These are phyloP conservation scores for Cyclophora punctaria DNA, from an alignment of 2,888 invertebrate genomes.

Conservation along the genomic window DNA sequence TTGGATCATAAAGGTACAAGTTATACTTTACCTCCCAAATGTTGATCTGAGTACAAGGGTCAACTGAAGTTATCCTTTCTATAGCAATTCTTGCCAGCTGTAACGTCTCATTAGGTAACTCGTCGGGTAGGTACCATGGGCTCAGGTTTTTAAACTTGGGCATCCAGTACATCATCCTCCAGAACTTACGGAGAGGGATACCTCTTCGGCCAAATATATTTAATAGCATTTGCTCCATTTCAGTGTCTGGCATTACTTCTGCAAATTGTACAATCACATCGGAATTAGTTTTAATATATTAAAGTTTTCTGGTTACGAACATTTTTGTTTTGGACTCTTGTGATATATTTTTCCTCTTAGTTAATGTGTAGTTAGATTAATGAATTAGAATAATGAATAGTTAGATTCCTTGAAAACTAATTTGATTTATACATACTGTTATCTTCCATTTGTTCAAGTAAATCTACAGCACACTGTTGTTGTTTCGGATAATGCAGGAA, in stretches of 20 bases:
- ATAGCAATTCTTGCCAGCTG: slow-evolving; percentile 89
- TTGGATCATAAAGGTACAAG: no score
- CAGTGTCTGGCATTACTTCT: slow-evolving; percentile 93
- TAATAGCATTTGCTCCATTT: slow-evolving; percentile 87
- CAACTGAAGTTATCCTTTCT: slow-evolving; percentile 87
- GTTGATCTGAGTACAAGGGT: slow-evolving; percentile 79
- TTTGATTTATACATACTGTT: slow-evolving; percentile 74
- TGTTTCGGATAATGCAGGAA: slow-evolving; percentile 97
- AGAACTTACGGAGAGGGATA: slow-evolving; percentile 81
- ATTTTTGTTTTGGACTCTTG: no score
- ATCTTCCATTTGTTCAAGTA: slow-evolving; percentile 96
- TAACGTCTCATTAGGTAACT: slow-evolving; percentile 83
- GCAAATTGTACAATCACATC: slow-evolving; percentile 23
- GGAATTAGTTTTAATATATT: no score
- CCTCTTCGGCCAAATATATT: slow-evolving; percentile 89
- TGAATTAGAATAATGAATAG: no score
- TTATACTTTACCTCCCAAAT: slow-evolving; percentile 74
- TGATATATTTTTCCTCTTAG: no score
- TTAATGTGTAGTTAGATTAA: no score
- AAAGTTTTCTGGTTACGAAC: no score
- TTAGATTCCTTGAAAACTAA: no score
- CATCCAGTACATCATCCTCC: slow-evolving; percentile 92
- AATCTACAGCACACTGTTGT: slow-evolving; percentile 92
- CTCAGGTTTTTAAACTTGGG: slow-evolving; percentile 94
- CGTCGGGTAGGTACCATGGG: slow-evolving; percentile 88